Evolutionary conservation across 2,113 vertebrate genomes (phyloP), one percentile per base, ranked within the genome.

Genomic region (Misgurnus anguillicaudatus): DNA sequence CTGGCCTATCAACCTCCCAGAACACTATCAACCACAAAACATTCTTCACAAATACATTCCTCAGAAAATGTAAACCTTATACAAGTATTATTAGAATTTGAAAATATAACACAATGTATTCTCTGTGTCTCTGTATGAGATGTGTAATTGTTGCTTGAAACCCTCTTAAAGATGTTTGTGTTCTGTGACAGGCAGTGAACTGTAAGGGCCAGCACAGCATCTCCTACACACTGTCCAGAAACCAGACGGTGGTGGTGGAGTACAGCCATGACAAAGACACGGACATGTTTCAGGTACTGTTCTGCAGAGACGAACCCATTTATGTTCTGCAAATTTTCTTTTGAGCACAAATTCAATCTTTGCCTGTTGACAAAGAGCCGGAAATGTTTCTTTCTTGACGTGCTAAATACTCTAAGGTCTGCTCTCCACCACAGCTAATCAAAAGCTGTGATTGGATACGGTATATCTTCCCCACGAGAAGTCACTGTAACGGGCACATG

Each of bases 261-360:
- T 99, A 99, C 86, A 92, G 95, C 72, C 96, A 98, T 14, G 97
- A 99, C 41, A 96, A 96, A 88, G 96, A 99, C 67, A 99, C 94
- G 0, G 97, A 99, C 88, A 99, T 99, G 97, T 99, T 99, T 90
- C 97, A 99, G 97, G 98, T 99, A 94, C 92, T 82, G 6, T 57
- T 4, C 62, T 4, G 17, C 17, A 72, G 21, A 60, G n/a, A 17
- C n/a, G n/a, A n/a, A n/a, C n/a, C n/a, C n/a, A n/a, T n/a, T n/a
- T n/a, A n/a, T 82, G 6, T 57, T 4, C 62, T 24, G 24, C 24
- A 2, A 41, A 9, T 41, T 45, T 21, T 51, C 7, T 11, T 55
- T 4, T 58, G 53, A 45, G 14, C 24, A 17, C 7, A 39, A 55
- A 6, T 65, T 48, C 14, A 24, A 24, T 9, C 6, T 48, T 19